Conservation (phyloP, 30 jellyfish, hydroid and myxozoan species). For the Aurelia aurita complex sp. Pacific region DNA sequence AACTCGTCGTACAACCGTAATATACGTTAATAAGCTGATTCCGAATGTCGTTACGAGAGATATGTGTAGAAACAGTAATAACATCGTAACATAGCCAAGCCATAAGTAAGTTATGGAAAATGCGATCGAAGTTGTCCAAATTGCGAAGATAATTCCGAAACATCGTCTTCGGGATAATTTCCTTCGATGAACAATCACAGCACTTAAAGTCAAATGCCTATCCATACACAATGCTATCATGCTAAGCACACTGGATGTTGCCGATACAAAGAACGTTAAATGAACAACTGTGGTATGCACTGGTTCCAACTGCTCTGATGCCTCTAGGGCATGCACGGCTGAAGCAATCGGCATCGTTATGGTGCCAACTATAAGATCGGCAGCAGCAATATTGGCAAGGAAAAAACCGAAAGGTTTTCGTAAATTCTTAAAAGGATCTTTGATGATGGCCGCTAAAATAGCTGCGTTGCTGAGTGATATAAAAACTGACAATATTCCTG, state of each 20-base stretch:
- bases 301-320: slow-evolving; percentile 23
- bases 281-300: slow-evolving; percentile 46
- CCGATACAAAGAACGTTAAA: slow-evolving; percentile 74
- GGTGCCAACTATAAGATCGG: slow-evolving; percentile 80
- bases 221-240: slow-evolving; percentile 84
- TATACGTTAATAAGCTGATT: slow-evolving; percentile 66
- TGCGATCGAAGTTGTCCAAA: slow-evolving; percentile 75
- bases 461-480: slow-evolving; percentile 64
- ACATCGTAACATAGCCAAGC: slow-evolving; percentile 62
- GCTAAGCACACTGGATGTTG: slow-evolving; percentile 84
- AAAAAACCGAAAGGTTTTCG: slow-evolving; percentile 87
- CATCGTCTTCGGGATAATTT: slow-evolving; percentile 38
- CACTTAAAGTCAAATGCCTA: slow-evolving; percentile 71
- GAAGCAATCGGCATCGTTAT: slow-evolving; percentile 80
- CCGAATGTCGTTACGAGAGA: slow-evolving; percentile 64
- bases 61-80: slow-evolving; percentile 67
- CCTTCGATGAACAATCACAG: slow-evolving; percentile 60
- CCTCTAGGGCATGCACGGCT: slow-evolving; percentile 71
- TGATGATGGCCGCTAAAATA: slow-evolving; percentile 59
- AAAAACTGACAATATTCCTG: slow-evolving; percentile 44
- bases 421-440: slow-evolving; percentile 82
- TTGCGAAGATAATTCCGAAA: slow-evolving; percentile 26
- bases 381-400: slow-evolving; percentile 79
- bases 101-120: slow-evolving; percentile 69
- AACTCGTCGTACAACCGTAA: slow-evolving; percentile 35